A percentile compares a stretch with the other conserved stretches of the same genome.
Conservation (phyloP, 2,113 vertebrate species). For the Sceloporus tristichus region DNA sequence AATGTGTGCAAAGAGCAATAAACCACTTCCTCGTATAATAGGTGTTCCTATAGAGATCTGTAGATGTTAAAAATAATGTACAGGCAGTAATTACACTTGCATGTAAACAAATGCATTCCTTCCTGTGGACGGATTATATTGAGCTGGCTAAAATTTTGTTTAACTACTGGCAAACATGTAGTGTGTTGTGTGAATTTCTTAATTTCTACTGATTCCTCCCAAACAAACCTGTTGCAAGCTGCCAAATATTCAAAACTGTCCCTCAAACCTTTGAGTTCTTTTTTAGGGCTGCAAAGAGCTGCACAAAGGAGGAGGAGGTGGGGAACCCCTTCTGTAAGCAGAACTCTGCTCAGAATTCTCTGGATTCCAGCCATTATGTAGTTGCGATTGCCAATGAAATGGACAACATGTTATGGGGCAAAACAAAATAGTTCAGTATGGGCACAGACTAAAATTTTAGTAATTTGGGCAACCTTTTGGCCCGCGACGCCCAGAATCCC, state of each 20-base stretch:
- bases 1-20: conserved; percentile 22
- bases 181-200: no score
- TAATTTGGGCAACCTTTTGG: background rate
- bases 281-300: background rate
- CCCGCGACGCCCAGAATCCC: background rate
- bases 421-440: no score
- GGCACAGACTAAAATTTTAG: background rate
- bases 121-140: background rate
- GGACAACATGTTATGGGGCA: no score
- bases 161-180: background rate
- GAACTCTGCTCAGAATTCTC: background rate
- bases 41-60: conserved; percentile 1
- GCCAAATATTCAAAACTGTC: no score
- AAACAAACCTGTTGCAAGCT: no score
- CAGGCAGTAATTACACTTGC: background rate
- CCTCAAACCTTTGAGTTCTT: background rate
- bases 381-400: background rate
- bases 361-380: no score
- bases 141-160: background rate
- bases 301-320: background rate
- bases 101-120: background rate
- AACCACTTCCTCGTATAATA: background rate
- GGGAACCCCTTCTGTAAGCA: background rate
- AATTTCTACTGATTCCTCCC: no score
- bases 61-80: conserved; percentile 1